These are phyloP conservation scores for Nematolebias whitei DNA, from an alignment of 2,113 vertebrate genomes.

Conservation along the genomic window DNA sequence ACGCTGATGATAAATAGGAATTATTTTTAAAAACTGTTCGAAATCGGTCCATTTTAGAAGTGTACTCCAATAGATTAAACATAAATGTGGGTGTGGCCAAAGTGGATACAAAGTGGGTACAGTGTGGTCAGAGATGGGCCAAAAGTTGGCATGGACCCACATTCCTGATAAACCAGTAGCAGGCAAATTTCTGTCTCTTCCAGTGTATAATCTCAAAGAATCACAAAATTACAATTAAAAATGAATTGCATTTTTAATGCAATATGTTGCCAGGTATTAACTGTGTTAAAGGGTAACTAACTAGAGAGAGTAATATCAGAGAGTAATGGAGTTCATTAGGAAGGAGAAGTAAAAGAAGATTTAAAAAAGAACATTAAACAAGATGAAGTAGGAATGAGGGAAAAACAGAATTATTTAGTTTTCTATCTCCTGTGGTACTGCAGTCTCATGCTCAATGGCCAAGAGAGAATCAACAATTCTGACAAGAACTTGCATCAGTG, in stretches of 20 bases:
- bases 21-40: too few species aligned
- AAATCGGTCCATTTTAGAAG: too few species aligned
- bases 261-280: constrained; percentile 71
- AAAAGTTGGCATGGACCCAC: too few species aligned
- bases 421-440: constrained; percentile 51
- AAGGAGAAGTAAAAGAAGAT: neutral
- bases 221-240: constrained; percentile 70
- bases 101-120: too few species aligned
- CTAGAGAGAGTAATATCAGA: constrained; percentile 59
- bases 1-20: too few species aligned
- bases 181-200: constrained; percentile 31
- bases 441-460: constrained; percentile 42
- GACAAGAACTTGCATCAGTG: constrained; percentile 9
- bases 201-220: constrained; percentile 43
- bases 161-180: constrained; percentile 36
- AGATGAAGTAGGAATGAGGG: constrained; percentile 38
- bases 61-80: too few species aligned
- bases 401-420: constrained; percentile 60
- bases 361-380: neutral
- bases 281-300: constrained; percentile 53
- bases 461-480: constrained; percentile 25
- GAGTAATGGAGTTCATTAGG: constrained; percentile 65
- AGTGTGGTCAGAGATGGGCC: too few species aligned
- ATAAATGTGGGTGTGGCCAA: too few species aligned
- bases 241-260: constrained; percentile 65